Base-by-base conservation (phyloP, 2,113 vertebrate genomes). In the Leptocoma aspasia region DNA sequence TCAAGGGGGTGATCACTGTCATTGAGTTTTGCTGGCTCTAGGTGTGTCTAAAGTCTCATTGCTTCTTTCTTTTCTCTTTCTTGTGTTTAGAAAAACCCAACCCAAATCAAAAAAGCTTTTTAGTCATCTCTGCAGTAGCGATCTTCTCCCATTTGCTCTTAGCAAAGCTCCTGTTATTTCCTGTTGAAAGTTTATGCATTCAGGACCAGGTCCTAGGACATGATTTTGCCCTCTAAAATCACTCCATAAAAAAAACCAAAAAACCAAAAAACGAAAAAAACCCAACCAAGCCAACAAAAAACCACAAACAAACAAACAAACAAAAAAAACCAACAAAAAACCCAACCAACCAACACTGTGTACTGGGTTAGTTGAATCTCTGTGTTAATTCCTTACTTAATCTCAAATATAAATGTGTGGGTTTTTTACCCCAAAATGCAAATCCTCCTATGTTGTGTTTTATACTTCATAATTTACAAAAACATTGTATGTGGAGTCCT, bases 191-290 rank as follows among this genome's bases (percentile, higher is more conserved):
- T 42, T 16, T 1, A 5, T 5, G 0, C 52, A n/a, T 71, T 82
- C 50, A 70, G 45, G 26, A 23, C 11, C 23, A 53, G 19, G 22
- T 56, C 33, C 37, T 73, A 82, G n/a, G 35, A 41, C 9, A 10
- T 23, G 26, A 6, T 59, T 92, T 91, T 76, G 6, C 31, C 5
- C 16, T 79, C 27, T 73, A 71, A 77, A 92, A 47, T 70, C 1
- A 42, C 26, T 57, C 27, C 1, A 37, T 39, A 0, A 7, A 35
- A 26, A 5, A n/a, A 35, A 19, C 15, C n/a, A n/a, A n/a, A n/a
- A 15, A 18, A 7, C 15, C 23, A 69, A 20, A 2, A 17, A 50
- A 8, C 11, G n/a, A n/a, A n/a, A 14, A 56, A 56, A 33, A 15
- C 8, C 8, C 7, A 31, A 50, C 41, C 41, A 42, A 42, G n/a